phyloP scores from a whole-genome alignment of 2,888 invertebrate genomes.

The Alitta virens region DNA sequence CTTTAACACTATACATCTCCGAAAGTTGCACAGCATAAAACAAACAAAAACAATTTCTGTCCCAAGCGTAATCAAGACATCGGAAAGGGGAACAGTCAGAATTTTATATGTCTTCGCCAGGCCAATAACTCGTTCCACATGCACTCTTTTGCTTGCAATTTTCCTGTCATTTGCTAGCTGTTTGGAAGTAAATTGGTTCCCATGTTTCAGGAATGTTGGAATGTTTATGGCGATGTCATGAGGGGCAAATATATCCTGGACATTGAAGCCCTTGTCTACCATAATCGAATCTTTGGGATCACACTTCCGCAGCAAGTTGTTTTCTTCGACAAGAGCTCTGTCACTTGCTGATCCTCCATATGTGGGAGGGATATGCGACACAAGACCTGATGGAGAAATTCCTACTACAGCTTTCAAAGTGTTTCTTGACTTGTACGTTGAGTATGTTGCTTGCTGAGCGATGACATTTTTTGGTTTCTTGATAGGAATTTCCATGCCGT shows the following conservation, averaged over 20 bases:
- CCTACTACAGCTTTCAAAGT: constrained; percentile 7
- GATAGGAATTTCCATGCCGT: constrained; percentile 2
- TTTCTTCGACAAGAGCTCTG: constrained; percentile 1
- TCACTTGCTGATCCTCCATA: constrained; percentile 1
- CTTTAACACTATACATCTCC: no score
- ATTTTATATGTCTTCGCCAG: constrained; percentile 15
- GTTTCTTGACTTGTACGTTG: constrained; percentile 8
- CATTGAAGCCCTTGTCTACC: constrained; percentile 12
- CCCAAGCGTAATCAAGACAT: neutral
- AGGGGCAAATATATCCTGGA: constrained; percentile 7
- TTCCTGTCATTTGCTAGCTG: neutral
- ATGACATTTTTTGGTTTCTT: neutral
- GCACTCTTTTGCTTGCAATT: constrained; percentile 2
- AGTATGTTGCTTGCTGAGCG: neutral
- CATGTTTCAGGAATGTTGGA: constrained; percentile 1
- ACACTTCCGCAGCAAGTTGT: neutral
- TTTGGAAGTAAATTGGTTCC: neutral
- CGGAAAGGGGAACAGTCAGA: neutral
- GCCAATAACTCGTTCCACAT: constrained; percentile 11
- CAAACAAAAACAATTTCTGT: constrained; percentile 7
- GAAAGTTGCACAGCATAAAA: constrained; percentile 13
- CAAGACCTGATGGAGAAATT: constrained; percentile 1
- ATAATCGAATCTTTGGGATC: constrained; percentile 4
- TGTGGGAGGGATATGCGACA: neutral
- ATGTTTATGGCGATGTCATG: neutral